Base-by-base conservation (phyloP, 2,113 vertebrate genomes). In the Cercocebus atys region DNA sequence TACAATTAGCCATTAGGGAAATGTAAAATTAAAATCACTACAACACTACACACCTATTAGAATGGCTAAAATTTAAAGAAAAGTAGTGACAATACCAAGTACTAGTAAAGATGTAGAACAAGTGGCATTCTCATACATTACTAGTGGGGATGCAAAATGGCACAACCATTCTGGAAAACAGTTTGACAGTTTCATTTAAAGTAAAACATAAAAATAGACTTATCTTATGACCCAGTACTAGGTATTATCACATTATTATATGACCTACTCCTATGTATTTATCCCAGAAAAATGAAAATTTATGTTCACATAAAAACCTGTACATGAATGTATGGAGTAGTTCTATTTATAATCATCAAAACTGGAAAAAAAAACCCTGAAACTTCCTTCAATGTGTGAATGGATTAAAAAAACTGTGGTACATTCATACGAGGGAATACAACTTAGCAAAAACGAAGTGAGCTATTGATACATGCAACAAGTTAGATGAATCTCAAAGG, bases 271-370 rank as follows among this genome's bases (percentile, higher is more conserved):
- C 17, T 89, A 38, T 35, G n/a, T 73, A 94, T 73, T 88, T 95
- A 89, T 61, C 22, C 40, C 57, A 95, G 72, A 38, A 35, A 92
- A 70, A 61, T 38, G 80, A 82, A 88, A 97, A 96, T 8, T 81
- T 82, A 82, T 11, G 7, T 72, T 95, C 57, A 87, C n/a, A 81
- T 9, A 72, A 93, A 78, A 93, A 38, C 27, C 40, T 84, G 38
- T 43, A 90, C 43, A 78, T 83, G n/a, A 64, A 90, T 78, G n/a
- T 78, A 68, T 93, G 87, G 25, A 88, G 30, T 64, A 83, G 47
- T 70, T 93, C 9, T 90, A 61, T 66, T 84, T 23, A 84, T 80
- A 88, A 78, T 82, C 45, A 81, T 32, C 32, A 61, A 40, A 91
- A 27, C 17, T 66, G 30, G 64, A 55, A 90, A 78, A 13, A 13